Evolutionary conservation across 2,797 vertebrate species (phyloP).

Genomic region (Vespertilio murinus): DNA sequence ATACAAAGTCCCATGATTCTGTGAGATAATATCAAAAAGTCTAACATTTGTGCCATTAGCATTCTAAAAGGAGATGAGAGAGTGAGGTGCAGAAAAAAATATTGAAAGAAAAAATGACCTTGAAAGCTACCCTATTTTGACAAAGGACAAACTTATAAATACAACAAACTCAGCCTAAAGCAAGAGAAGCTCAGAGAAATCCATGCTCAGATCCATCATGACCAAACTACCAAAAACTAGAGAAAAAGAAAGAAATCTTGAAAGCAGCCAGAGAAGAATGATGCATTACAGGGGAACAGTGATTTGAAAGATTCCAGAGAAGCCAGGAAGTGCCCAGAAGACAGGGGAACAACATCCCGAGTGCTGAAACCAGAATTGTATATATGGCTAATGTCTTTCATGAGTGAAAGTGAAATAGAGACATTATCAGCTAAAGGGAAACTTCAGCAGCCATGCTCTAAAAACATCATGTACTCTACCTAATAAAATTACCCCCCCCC

Average conservation of each 20-base stretch:
- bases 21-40: background rate
- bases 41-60: background rate
- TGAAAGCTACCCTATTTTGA: background rate
- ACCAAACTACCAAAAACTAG: background rate
- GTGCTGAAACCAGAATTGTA: background rate
- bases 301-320: background rate
- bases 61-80: background rate
- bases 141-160: conserved; percentile 23
- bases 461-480: background rate
- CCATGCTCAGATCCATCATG: background rate
- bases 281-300: background rate
- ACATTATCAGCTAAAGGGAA: background rate
- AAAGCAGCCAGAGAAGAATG: conserved; percentile 17
- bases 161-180: background rate
- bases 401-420: background rate
- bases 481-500: background rate
- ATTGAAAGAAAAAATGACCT: background rate
- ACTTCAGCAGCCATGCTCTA: background rate
- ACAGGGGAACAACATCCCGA: background rate
- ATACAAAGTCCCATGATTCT: background rate
- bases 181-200: background rate
- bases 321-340: background rate
- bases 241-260: background rate
- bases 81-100: background rate
- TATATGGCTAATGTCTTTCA: background rate